Conservation (phyloP, 2,113 vertebrate genomes). For the Perca fluviatilis region DNA sequence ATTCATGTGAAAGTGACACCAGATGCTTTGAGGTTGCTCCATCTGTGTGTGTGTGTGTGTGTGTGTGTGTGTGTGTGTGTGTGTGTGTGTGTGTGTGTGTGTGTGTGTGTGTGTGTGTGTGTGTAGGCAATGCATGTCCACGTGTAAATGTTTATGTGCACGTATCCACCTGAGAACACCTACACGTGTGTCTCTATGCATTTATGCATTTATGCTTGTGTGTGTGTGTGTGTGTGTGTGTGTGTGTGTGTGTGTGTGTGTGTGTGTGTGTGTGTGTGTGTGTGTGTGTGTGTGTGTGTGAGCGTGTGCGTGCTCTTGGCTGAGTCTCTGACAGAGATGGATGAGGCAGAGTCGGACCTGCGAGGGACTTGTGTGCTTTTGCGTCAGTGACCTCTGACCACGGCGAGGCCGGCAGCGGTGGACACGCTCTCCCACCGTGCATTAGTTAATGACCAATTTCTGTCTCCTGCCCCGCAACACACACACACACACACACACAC, state of each 20-base stretch:
- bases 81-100: too few species aligned
- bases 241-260: conserved; percentile 1
- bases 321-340: conserved; percentile 67
- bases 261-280: conserved; percentile 3
- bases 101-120: conserved; percentile 23
- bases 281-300: not conserved
- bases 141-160: not conserved
- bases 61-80: too few species aligned
- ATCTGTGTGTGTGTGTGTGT: conserved; percentile 26
- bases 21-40: conserved; percentile 33
- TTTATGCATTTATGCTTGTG: conserved; percentile 14
- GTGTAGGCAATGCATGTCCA: not conserved
- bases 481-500: conserved; percentile 38
- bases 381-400: conserved; percentile 66
- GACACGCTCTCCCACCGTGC: conserved; percentile 61
- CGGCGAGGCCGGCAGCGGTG: conserved; percentile 24
- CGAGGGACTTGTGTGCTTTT: conserved; percentile 51
- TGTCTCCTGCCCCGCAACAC: conserved; percentile 27
- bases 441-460: conserved; percentile 73
- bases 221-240: not conserved
- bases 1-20: conserved; percentile 47
- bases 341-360: conserved; percentile 53
- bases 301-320: conserved; percentile 33
- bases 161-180: conserved; percentile 3
- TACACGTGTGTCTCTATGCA: conserved; percentile 2